phyloP scores from a whole-genome alignment of 2,113 vertebrate species.

The Xenopus borealis region DNA sequence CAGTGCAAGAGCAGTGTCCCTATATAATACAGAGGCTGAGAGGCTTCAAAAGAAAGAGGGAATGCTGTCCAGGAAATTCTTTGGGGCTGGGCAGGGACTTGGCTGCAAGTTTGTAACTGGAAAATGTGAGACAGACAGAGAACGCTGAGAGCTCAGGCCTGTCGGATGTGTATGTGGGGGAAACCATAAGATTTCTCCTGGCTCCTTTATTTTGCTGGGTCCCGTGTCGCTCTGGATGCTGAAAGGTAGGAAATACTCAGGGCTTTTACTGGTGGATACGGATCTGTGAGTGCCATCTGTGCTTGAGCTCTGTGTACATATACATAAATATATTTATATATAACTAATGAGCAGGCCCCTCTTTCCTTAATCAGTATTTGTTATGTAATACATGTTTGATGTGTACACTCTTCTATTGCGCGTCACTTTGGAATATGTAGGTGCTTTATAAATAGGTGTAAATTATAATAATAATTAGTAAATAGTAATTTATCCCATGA shows the following conservation, averaged over 20 bases:
- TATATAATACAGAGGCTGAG: constrained; percentile 66
- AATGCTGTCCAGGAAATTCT: constrained; percentile 84
- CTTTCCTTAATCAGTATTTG: too few relatives aligned
- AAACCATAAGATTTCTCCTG: constrained; percentile 43
- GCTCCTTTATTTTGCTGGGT: constrained; percentile 35
- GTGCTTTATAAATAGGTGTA: too few relatives aligned
- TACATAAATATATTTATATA: too few relatives aligned
- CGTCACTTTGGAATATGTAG: too few relatives aligned
- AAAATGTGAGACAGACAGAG: constrained; percentile 83
- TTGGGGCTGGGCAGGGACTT: constrained; percentile 84
- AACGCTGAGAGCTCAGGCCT: constrained; percentile 69
- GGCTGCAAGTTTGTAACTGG: constrained; percentile 76
- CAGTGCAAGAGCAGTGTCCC: constrained; percentile 53
- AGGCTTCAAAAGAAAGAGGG: constrained; percentile 70
- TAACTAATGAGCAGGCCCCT: too few relatives aligned
- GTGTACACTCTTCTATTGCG: too few relatives aligned
- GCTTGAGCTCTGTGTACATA: too few relatives aligned
- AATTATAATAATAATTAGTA: too few relatives aligned
- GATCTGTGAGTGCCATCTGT: too few relatives aligned
- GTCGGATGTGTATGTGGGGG: not conserved
- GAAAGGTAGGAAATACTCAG: constrained; percentile 58
- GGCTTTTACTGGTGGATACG: not conserved
- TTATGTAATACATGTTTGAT: too few relatives aligned
- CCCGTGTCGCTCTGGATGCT: constrained; percentile 31
- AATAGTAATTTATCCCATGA: too few relatives aligned